Base-by-base conservation (phyloP, 2,113 vertebrate genomes). In the Clupea harengus region DNA sequence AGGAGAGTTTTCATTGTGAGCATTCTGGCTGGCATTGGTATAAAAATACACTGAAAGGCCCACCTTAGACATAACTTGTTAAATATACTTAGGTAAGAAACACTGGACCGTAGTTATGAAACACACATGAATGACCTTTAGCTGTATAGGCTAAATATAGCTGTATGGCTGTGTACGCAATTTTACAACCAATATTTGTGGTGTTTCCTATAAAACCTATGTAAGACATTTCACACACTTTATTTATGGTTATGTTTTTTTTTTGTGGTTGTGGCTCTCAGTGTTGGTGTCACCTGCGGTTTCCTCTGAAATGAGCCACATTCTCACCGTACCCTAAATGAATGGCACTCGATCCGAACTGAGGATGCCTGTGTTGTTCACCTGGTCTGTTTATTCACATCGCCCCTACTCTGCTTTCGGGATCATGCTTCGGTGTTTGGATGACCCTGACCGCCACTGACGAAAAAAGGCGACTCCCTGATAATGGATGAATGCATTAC, bases 401-500 rank as follows among this genome's bases (percentile, higher is more conserved):
- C 81, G 25, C 72, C 28, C 25, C 64, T 32, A 1, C 25, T 82
- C 81, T 81, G 64, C 39, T 18, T 44, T 47, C 81, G 28, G 45
- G 52, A 88, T 78, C 28, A 78, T 10, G 32, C 64, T 67, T 83
- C 84, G 86, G 85, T 82, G 60, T 88, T 67, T 83, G 80, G 83
- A 57, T 85, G 84, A 88, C 86, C 89, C 85, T 83, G 84, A 86
- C 72, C 84, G 22, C 54, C 17, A 44, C 22, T 17, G 20, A 28
- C 72, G 39, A 20, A 64, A 64, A 64, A 64, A n/a, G 20, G 22
- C 57, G 5, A 11, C 20, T 81, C 39, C 82, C 80, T 6, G 60
- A 25, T 87, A 89, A 92, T 89, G 86, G 82, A 25, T 85, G 84
- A 87, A 78, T 85, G 52, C 86, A 85, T 88, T 89, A 89, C 85